Percentiles rank a stretch among this genome's conserved stretches.
phyloP scores from a whole-genome alignment of 2,113 vertebrate genomes.

The Regulus satrapa region DNA sequence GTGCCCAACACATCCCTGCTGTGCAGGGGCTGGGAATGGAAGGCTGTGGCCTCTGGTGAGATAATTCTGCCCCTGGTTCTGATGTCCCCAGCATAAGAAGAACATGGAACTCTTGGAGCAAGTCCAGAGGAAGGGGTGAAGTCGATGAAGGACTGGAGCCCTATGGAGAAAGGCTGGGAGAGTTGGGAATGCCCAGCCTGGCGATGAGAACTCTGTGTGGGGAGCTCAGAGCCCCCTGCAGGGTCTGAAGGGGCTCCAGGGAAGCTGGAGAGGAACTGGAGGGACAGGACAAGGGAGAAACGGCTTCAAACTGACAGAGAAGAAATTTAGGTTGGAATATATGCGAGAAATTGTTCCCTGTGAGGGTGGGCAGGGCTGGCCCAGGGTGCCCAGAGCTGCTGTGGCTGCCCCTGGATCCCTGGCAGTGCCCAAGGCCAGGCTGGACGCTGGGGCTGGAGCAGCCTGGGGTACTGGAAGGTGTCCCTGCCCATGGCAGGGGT shows the following conservation, averaged over 20 bases:
- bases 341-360: rapidly evolving
- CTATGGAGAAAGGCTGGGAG: background rate
- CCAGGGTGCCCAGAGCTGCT: background rate
- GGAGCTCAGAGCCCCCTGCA: background rate
- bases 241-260: background rate
- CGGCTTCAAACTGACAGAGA: background rate
- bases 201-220: background rate
- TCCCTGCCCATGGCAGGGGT: background rate
- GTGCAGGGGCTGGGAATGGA: background rate
- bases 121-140: background rate
- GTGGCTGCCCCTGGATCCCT: background rate
- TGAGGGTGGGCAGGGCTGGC: background rate
- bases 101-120: background rate
- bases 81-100: background rate
- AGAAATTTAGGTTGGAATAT: background rate
- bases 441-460: background rate
- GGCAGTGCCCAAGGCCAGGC: rapidly evolving
- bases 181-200: background rate
- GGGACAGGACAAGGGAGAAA: background rate
- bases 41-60: background rate
- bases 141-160: background rate
- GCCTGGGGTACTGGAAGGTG: rapidly evolving
- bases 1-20: background rate
- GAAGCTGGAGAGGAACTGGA: background rate
- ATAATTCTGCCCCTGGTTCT: background rate